Conservation (phyloP, 2,888 invertebrate species). For the Tortricodes alternella region DNA sequence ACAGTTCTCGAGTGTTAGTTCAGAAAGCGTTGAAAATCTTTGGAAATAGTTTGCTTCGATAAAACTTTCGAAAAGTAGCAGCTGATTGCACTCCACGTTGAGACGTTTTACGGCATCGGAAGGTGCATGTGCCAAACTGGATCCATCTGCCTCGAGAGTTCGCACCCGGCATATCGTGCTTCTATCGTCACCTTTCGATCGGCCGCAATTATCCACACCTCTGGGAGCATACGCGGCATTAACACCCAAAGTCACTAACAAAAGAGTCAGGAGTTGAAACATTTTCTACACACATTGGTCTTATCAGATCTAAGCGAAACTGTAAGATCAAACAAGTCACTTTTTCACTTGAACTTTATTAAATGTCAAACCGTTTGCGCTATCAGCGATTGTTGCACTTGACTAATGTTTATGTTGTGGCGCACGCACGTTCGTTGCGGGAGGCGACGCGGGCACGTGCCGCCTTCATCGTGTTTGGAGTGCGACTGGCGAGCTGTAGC, state of each 20-base stretch:
- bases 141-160: constrained; percentile 86
- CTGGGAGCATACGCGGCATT: constrained; percentile 70
- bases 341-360: constrained; percentile 46
- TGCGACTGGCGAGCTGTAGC: constrained; percentile 67
- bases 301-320: constrained; percentile 47
- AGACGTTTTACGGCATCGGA: constrained; percentile 88
- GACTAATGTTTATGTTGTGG: constrained; percentile 77
- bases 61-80: constrained; percentile 90
- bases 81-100: constrained; percentile 89
- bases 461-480: constrained; percentile 69
- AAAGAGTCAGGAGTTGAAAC: constrained; percentile 78
- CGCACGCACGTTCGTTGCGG: constrained; percentile 57
- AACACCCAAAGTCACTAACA: constrained; percentile 79
- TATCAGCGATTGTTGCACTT: constrained; percentile 57
- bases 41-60: constrained; percentile 88
- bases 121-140: constrained; percentile 83
- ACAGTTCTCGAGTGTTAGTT: constrained; percentile 89
- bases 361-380: constrained; percentile 46
- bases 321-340: constrained; percentile 38
- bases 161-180: constrained; percentile 86
- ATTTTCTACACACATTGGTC: constrained; percentile 78
- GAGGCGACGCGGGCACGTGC: constrained; percentile 66
- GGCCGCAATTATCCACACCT: constrained; percentile 70
- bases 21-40: constrained; percentile 88
- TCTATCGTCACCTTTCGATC: constrained; percentile 71